Conservation (phyloP, 2,797 vertebrate genomes). For the Dicrostonyx torquatus region DNA sequence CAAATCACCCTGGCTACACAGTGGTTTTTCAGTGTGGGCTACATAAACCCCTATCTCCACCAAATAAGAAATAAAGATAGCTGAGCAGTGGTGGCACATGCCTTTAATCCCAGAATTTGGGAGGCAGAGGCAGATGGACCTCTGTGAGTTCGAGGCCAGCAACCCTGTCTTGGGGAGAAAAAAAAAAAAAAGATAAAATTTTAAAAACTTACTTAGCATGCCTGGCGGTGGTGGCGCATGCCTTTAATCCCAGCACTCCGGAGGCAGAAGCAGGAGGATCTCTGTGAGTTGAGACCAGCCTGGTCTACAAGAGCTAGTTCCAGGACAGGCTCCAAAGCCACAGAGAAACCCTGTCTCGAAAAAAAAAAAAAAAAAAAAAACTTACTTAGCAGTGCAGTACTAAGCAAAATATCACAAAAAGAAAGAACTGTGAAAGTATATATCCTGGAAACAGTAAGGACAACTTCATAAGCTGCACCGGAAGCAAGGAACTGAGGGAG, state of each 20-base stretch:
- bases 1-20: background rate
- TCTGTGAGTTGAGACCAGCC: no score
- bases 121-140: no score
- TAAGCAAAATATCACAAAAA: background rate
- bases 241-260: no score
- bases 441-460: background rate
- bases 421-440: background rate
- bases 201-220: background rate
- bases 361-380: background rate
- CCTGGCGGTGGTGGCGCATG: no score
- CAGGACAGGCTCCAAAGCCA: no score
- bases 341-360: no score
- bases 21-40: background rate
- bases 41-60: background rate
- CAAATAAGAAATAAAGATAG: background rate
- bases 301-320: no score
- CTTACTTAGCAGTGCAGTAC: background rate
- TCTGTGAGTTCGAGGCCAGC: no score
- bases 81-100: no score
- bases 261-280: no score
- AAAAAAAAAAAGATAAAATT: background rate
- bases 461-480: rapidly evolving
- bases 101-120: no score
- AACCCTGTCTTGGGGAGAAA: no score
- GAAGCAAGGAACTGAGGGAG: background rate